Evolutionary conservation across 2,797 vertebrate species (phyloP).

Genomic region (Alcedo quadribrachys): DNA sequence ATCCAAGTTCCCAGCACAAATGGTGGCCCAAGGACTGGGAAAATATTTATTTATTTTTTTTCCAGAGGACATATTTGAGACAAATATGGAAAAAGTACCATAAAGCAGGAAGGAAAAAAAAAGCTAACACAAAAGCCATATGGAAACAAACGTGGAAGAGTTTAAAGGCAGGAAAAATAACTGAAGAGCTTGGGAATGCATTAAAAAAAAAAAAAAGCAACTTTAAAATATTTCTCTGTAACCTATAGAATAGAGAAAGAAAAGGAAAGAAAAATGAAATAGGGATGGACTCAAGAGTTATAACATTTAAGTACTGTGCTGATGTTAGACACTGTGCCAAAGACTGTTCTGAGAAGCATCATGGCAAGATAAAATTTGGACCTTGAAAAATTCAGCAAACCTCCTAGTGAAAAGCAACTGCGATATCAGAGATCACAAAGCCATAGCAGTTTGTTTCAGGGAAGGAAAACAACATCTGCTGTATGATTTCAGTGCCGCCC

Average conservation of each 20-base stretch:
- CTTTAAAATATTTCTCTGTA: background rate
- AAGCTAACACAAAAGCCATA: background rate
- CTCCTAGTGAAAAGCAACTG: background rate
- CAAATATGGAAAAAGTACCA: background rate
- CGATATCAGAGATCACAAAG: constrained; percentile 29
- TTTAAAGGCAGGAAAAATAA: background rate
- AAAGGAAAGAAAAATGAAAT: background rate
- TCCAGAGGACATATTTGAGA: background rate
- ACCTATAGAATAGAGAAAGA: background rate
- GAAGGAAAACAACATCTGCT: constrained; percentile 54
- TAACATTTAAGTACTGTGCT: background rate
- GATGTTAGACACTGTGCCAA: background rate
- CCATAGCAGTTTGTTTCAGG: constrained; percentile 18
- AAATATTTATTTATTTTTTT: background rate
- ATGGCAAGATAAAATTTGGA: background rate
- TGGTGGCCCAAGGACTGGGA: background rate
- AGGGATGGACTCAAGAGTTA: background rate
- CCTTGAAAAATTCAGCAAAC: background rate
- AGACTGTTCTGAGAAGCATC: background rate
- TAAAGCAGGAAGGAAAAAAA: background rate
- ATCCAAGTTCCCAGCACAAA: background rate
- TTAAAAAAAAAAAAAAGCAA: constrained; percentile 5
- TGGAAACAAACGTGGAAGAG: background rate
- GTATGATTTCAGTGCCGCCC: constrained; percentile 30
- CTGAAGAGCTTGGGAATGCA: accelerated